These are phyloP conservation scores for Drosophila recens DNA, from an alignment of 2,888 invertebrate genomes.

Conservation along the genomic window DNA sequence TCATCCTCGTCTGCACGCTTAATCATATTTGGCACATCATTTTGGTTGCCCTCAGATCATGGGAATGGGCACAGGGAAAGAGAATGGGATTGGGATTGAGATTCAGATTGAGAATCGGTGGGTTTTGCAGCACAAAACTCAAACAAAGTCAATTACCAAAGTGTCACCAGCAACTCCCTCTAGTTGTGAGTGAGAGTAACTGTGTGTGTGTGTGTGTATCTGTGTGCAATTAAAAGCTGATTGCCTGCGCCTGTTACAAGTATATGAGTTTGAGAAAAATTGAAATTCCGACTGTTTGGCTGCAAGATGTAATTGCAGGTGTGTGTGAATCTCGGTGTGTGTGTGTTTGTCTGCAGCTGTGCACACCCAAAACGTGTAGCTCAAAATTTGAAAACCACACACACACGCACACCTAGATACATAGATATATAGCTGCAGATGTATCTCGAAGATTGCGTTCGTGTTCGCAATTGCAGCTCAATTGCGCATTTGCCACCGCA, in stretches of 20 bases:
- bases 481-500: constrained; percentile 81
- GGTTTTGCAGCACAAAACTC: constrained; percentile 43
- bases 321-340: constrained; percentile 17
- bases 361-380: constrained; percentile 78
- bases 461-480: constrained; percentile 79
- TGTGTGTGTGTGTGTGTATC: constrained; percentile 14
- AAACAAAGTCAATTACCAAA: constrained; percentile 68
- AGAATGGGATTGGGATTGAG: constrained; percentile 23
- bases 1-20: constrained; percentile 34
- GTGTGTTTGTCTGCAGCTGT: constrained; percentile 47
- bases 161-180: constrained; percentile 56
- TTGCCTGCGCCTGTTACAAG: constrained; percentile 70
- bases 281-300: constrained; percentile 59
- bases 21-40: constrained; percentile 71
- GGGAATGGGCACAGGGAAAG: constrained; percentile 28
- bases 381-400: constrained; percentile 72
- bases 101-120: constrained; percentile 5
- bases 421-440: constrained; percentile 17
- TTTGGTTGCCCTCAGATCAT: constrained; percentile 25
- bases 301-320: constrained; percentile 61
- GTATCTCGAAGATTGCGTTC: constrained; percentile 73
- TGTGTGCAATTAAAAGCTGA: constrained; percentile 83
- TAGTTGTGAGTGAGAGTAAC: constrained; percentile 32
- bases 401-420: constrained; percentile 20
- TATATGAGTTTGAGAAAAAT: constrained; percentile 64